A percentile compares a stretch with the other conserved stretches of the same genome.
Conservation (phyloP, 2,888 invertebrate species). For the Pandemis cinnamomeana region DNA sequence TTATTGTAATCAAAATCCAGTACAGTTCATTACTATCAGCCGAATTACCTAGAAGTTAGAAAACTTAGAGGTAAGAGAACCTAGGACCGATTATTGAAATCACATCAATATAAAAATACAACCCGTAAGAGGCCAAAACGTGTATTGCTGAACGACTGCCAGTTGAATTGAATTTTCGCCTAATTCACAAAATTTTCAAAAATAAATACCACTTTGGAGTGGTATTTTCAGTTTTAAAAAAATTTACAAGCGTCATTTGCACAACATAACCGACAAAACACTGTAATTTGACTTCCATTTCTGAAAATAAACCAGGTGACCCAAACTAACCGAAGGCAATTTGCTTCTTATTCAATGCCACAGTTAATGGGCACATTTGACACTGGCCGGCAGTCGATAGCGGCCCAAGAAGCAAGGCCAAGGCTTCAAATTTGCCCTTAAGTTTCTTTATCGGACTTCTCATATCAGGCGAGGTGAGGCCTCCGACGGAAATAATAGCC, state of each 20-base stretch:
- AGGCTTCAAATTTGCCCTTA: slow-evolving; percentile 61
- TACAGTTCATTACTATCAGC: too few relatives aligned
- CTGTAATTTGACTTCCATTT: neutral
- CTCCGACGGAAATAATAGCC: slow-evolving; percentile 66
- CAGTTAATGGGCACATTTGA: slow-evolving; percentile 38
- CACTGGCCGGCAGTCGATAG: slow-evolving; percentile 44
- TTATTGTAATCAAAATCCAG: too few relatives aligned
- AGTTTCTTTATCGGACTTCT: slow-evolving; percentile 64
- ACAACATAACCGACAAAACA: neutral
- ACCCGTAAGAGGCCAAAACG: too few relatives aligned
- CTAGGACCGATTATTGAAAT: too few relatives aligned
- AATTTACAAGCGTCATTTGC: neutral
- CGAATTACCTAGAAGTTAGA: too few relatives aligned
- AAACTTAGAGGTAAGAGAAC: too few relatives aligned
- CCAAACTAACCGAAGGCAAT: neutral
- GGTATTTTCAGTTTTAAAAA: too few relatives aligned
- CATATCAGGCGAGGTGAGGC: slow-evolving; percentile 70
- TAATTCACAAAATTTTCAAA: too few relatives aligned
- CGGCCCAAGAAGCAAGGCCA: slow-evolving; percentile 48
- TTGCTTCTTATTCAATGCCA: slow-evolving; percentile 25
- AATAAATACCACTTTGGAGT: too few relatives aligned
- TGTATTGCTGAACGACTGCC: too few relatives aligned
- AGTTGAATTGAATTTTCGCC: too few relatives aligned
- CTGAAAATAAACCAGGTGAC: slow-evolving; percentile 1
- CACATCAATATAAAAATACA: too few relatives aligned